phyloP scores from a whole-genome alignment of 2,797 vertebrate species.

The Coracias cyanogaster region DNA sequence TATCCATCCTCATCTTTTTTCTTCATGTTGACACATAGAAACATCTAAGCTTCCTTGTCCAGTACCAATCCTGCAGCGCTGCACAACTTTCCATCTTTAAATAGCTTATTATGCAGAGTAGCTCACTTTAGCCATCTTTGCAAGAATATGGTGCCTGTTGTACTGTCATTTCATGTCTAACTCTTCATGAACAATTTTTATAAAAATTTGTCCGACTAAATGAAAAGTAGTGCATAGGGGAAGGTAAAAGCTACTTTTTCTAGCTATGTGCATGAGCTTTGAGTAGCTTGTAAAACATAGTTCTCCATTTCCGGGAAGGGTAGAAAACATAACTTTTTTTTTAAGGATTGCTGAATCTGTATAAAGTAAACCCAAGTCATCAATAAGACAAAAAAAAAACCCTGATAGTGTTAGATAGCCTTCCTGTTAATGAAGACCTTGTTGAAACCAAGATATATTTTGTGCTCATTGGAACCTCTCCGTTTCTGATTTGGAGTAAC shows the following conservation, averaged over 20 bases:
- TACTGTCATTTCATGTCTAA: background rate
- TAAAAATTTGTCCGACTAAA: background rate
- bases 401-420: background rate
- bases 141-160: background rate
- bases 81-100: background rate
- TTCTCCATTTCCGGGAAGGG: background rate
- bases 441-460: background rate
- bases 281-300: background rate
- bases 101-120: background rate
- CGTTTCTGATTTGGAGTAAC: background rate
- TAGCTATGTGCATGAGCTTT: background rate
- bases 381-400: background rate
- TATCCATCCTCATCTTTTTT: background rate
- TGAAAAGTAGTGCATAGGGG: background rate
- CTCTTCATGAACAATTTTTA: background rate
- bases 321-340: background rate
- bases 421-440: background rate
- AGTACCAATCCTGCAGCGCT: background rate
- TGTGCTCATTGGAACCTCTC: background rate
- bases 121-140: background rate
- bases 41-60: background rate
- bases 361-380: background rate
- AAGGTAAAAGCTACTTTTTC: background rate
- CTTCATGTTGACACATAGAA: fast-evolving
- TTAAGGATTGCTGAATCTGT: background rate